Base-by-base conservation (phyloP, 1,140 invertebrate genomes). In the Venustaconcha ellipsiformis region DNA sequence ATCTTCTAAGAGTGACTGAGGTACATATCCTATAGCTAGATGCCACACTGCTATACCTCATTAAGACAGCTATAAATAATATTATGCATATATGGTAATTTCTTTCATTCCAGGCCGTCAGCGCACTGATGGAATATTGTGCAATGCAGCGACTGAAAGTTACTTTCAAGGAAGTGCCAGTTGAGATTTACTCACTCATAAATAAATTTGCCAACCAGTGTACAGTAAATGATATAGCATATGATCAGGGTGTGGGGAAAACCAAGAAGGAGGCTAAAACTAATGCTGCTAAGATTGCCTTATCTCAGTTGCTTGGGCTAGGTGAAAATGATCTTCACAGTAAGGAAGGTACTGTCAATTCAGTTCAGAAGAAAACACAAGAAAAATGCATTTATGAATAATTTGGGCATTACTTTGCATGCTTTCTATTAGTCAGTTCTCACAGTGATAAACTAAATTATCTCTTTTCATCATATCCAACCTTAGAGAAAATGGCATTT, bases 221-320 rank as follows among this genome's bases (percentile, higher is more conserved):
- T 65, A 73, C 55, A 6, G 69, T 89, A 8, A 80, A 87, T 70
- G 84, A 81, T 13, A 70, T 72, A 23, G 48, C 67, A 8, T 88
- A 83, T 73, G 82, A 80, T 18, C 83, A 86, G 57, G 86, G 87
- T 17, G 67, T 77, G 2, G 88, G 83, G 17, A 81, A 75, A 57
- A 88, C 82, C 11, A 89, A 89, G 70, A 88, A 89, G 73, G 87
- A 89, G 17, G 87, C 88, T 5, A 88, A 88, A 71, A 81, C 82
- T n/a, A 76, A 72, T 12, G 82, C 85, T 57, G 83, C 84, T 17
- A 83, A 72, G 63, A 82, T 80, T 13, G 86, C 86, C 0, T 81
- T 89, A 15, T 76, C 71, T 57, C 80, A 78, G 15, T 74, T 85
- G 3, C 69, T 88, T 11, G 85, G 81, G 0, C 55, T 85, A 12